Evolutionary conservation across 2,797 vertebrate species (phyloP).

Genomic region (Gephyroberyx darwinii): DNA sequence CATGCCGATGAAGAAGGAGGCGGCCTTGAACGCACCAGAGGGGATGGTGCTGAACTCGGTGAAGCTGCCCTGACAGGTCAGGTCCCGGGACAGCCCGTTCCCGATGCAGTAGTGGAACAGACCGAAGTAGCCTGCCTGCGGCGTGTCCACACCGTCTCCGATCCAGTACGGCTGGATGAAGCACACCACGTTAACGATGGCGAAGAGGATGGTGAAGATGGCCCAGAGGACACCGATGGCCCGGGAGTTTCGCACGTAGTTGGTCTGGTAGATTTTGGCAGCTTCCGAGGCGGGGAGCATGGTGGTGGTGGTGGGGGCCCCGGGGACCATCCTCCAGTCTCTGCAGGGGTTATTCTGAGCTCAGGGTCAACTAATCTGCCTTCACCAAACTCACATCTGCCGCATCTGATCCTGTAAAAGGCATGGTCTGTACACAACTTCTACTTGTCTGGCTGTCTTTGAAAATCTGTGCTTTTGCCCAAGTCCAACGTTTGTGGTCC

Average conservation of each 20-base stretch:
- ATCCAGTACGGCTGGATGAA: slow-evolving; percentile 99
- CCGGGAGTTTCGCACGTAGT: slow-evolving; percentile 98
- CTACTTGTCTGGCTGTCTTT: neutral
- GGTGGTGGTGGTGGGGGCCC: slow-evolving; percentile 81
- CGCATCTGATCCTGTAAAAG: slow-evolving; percentile 30
- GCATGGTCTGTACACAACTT: slow-evolving; percentile 38
- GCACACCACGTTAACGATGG: slow-evolving; percentile 98
- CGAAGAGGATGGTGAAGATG: slow-evolving; percentile 99
- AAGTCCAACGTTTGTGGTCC: slow-evolving; percentile 17
- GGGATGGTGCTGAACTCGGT: slow-evolving; percentile 96
- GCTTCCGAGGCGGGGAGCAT: slow-evolving; percentile 97
- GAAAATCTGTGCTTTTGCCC: neutral
- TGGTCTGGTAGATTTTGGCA: slow-evolving; percentile 97
- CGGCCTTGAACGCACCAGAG: slow-evolving; percentile 96
- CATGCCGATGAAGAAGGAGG: slow-evolving; percentile 96
- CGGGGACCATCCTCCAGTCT: slow-evolving; percentile 80
- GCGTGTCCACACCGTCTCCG: slow-evolving; percentile 95
- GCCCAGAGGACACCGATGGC: slow-evolving; percentile 99
- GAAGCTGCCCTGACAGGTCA: slow-evolving; percentile 96
- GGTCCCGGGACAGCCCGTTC: slow-evolving; percentile 91
- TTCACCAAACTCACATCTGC: slow-evolving; percentile 49
- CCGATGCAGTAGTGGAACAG: slow-evolving; percentile 99
- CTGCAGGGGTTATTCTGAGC: slow-evolving; percentile 20
- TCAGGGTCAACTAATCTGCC: slow-evolving; percentile 25
- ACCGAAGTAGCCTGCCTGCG: slow-evolving; percentile 97